phyloP scores from a whole-genome alignment of 2,888 invertebrate genomes.

The Petrolisthes manimaculis region DNA sequence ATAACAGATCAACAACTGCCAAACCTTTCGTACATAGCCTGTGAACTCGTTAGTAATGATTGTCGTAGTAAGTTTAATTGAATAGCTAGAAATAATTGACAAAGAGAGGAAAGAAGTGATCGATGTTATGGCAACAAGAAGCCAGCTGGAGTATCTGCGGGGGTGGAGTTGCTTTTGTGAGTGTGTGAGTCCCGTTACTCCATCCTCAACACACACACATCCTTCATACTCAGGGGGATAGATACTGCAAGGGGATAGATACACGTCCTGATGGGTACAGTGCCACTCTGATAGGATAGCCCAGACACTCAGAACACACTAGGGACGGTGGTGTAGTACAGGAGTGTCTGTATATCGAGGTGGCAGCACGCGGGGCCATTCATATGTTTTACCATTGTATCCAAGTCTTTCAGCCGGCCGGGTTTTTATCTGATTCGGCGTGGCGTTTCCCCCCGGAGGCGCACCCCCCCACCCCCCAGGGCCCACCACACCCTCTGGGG shows the following conservation, averaged over 20 bases:
- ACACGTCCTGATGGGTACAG: no score
- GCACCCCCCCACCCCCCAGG: constrained; percentile 6
- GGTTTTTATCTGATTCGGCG: constrained; percentile 51
- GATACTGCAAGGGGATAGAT: constrained; percentile 8
- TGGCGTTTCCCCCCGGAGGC: constrained; percentile 8
- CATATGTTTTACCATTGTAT: constrained; percentile 58
- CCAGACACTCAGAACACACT: not conserved
- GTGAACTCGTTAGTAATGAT: no score
- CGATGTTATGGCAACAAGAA: constrained; percentile 28
- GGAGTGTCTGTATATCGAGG: not conserved
- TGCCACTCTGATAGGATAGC: no score
- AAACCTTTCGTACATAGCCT: no score
- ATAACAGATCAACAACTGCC: no score
- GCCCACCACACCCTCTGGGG: constrained; percentile 22
- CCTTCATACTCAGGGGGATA: not conserved
- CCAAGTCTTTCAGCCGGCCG: constrained; percentile 29
- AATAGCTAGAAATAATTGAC: not conserved
- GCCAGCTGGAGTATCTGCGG: constrained; percentile 53
- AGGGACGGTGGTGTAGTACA: not conserved
- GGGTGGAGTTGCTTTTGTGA: constrained; percentile 49
- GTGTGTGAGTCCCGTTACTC: constrained; percentile 27
- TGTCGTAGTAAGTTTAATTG: constrained; percentile 1
- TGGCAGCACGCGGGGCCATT: constrained; percentile 23
- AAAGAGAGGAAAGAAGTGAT: not conserved
- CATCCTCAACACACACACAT: not conserved